Evolutionary conservation across 2,888 invertebrate species (phyloP).

Genomic region (Dasysyrphus albostriatus): DNA sequence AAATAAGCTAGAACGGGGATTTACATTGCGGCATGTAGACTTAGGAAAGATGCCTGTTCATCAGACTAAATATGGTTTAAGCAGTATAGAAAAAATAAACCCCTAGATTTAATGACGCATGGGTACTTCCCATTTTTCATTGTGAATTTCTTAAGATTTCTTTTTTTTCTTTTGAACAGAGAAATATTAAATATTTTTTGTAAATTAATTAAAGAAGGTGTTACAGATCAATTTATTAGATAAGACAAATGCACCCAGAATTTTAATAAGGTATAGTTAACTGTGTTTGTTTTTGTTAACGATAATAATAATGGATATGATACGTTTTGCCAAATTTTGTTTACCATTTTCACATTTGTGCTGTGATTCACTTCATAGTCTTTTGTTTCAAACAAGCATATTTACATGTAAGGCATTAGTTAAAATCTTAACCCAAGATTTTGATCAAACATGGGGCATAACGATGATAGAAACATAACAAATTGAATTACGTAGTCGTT

Average conservation of each 20-base stretch:
- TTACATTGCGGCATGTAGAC: constrained; percentile 14
- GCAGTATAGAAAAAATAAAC: not conserved
- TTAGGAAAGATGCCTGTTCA: not conserved
- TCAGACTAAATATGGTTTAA: not conserved
- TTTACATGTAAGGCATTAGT: no score
- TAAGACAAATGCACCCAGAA: not conserved
- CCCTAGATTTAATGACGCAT: constrained; percentile 44
- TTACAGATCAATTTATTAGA: not conserved
- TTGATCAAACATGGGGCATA: no score
- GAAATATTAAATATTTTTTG: not conserved
- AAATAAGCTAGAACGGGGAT: constrained; percentile 29
- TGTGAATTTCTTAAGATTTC: constrained; percentile 30
- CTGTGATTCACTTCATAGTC: no score
- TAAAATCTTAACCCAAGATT: no score
- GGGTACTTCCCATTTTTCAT: constrained; percentile 38
- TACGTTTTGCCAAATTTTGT: no score
- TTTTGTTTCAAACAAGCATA: no score
- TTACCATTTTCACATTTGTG: no score
- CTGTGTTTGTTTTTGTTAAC: no score
- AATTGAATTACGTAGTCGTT: no score
- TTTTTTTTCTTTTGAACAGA: constrained; percentile 4
- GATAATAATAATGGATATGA: no score
- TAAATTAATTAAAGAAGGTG: not conserved
- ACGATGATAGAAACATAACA: no score
- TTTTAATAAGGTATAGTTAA: no score